phyloP scores from a whole-genome alignment of 2,113 vertebrate genomes.

The Psittacula cyanocephala region DNA sequence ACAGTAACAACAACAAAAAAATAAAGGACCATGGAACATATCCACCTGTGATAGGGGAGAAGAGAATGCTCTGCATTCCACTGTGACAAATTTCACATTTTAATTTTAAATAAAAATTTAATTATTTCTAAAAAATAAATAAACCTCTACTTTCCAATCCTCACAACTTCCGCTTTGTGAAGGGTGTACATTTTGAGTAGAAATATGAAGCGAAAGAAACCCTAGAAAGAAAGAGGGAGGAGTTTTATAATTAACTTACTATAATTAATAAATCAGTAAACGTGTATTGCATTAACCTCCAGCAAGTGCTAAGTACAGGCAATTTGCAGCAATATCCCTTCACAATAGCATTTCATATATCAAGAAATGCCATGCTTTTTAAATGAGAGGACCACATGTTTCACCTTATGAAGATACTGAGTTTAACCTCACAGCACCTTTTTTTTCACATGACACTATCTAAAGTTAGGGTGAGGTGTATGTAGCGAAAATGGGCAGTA shows the following conservation, averaged over 20 bases:
- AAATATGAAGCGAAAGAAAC: background rate
- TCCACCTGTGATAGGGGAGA: background rate
- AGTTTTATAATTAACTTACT: background rate
- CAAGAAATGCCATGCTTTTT: background rate
- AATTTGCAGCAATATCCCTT: background rate
- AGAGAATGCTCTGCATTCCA: background rate
- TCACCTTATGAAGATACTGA: background rate
- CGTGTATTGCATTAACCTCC: background rate
- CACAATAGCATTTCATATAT: background rate
- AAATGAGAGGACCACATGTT: background rate
- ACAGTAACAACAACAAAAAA: background rate
- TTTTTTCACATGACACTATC: background rate
- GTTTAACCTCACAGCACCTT: background rate
- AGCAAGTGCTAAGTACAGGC: background rate
- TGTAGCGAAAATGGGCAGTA: background rate
- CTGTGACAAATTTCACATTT: background rate
- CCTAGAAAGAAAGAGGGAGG: background rate
- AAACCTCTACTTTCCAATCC: background rate
- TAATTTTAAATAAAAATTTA: background rate
- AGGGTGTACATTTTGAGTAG: background rate
- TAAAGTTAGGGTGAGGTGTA: background rate
- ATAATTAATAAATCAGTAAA: background rate
- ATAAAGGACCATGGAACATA: fast-evolving
- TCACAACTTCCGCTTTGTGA: background rate
- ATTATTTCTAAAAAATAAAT: background rate